phyloP scores from a whole-genome alignment of 1,140 invertebrate genomes.

The Chionoecetes opilio region DNA sequence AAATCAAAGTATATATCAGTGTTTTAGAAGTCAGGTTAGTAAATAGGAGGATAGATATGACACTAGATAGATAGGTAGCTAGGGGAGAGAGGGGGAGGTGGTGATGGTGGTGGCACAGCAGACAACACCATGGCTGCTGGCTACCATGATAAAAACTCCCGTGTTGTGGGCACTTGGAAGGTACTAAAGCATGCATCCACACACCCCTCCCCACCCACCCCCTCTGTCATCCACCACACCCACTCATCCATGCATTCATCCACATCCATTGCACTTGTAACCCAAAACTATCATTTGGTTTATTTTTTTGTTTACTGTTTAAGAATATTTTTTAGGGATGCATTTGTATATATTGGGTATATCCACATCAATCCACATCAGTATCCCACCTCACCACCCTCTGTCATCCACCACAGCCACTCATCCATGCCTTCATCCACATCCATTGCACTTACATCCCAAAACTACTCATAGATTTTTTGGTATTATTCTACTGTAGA shows the following conservation, averaged over 20 bases:
- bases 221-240: neutral
- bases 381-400: neutral
- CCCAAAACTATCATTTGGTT: too few species aligned
- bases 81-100: constrained; percentile 57
- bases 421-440: neutral
- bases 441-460: too few species aligned
- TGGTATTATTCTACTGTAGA: too few species aligned
- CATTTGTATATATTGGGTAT: too few species aligned
- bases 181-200: neutral
- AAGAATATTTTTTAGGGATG: too few species aligned
- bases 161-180: constrained; percentile 75
- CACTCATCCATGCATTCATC: neutral
- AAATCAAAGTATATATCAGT: neutral
- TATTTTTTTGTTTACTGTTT: too few species aligned
- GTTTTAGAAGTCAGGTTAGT: neutral
- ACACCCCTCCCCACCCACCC: neutral
- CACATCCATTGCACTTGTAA: neutral
- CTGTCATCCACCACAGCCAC: neutral
- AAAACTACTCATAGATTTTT: too few species aligned
- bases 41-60: neutral
- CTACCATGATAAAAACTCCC: constrained; percentile 70
- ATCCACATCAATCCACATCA: neutral
- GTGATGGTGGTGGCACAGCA: constrained; percentile 57
- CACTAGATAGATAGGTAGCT: neutral
- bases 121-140: constrained; percentile 70